Evolutionary conservation across 2,113 vertebrate species (phyloP), one percentile per base, ranked within the genome.

Genomic region (Podiceps cristatus): DNA sequence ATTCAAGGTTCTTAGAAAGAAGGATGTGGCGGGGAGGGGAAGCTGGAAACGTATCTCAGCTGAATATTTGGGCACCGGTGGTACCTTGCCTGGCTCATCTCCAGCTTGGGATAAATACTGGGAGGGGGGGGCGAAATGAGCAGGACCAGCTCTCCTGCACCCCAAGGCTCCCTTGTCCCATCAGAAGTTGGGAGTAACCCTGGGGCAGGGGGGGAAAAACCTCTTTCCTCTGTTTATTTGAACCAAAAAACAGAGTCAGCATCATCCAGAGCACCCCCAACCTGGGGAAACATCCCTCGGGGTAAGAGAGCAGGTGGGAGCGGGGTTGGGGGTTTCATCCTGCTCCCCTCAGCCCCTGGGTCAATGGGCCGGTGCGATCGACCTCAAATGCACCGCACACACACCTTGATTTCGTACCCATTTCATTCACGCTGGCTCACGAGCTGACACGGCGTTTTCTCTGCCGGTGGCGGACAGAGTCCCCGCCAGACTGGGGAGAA

Each of bases 1-100:
- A 93, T 60, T 96, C 35, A 73, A 49, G 68, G 90, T 93, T 97
- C 95, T 93, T 97, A 72, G 93, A 96, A 95, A 95, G 95, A 33
- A 88, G 40, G 58, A 37, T 47, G 42, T 2, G 13, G 17, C 37
- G 35, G 35, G 15, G 19, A 87, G 37, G 55, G 56, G 31, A 28
- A 93, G 81, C 40, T 56, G 90, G 80, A 49, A 64, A 59, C 5
- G 1, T 25, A 13, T 52, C 79, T 80, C n/a, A 28, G 60, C 75
- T 59, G 40, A 40, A 11, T 28, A 44, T 55, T 44, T 59, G 80
- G 52, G 50, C 81, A 58, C 44, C 9, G 3, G 10, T 11, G 45
- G 52, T 53, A 50, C 68, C 18, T 68, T 5, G 6, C 11, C 50
- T 66, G 63, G 55, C 42, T 84, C 75, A 29, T 33, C 25, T 37